Percentiles rank a stretch among this genome's conserved stretches.
These are phyloP conservation scores for Eupithecia subfuscata DNA, from an alignment of 2,888 invertebrate species.

Conservation along the genomic window DNA sequence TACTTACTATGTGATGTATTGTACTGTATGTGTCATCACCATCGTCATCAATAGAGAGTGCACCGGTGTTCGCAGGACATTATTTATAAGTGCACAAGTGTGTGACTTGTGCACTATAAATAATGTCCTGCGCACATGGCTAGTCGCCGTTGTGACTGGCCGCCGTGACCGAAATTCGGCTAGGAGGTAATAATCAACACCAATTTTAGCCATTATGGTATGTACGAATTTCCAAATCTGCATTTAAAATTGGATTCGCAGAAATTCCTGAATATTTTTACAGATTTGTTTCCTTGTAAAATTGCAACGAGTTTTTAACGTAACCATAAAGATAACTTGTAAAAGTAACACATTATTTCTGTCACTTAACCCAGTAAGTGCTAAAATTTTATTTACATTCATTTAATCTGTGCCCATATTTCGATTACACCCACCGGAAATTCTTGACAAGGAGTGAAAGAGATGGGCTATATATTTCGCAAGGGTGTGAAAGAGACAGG, in stretches of 20 bases:
- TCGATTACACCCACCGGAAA: conserved; percentile 61
- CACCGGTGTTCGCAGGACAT: background rate
- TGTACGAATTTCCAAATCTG: background rate
- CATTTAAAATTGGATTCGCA: background rate
- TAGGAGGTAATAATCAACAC: background rate
- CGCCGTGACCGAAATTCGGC: background rate
- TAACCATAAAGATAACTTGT: conserved; percentile 30
- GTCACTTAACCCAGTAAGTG: conserved; percentile 45
- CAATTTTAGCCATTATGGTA: background rate
- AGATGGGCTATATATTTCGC: conserved; percentile 39
- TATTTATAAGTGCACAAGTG: too few relatives aligned
- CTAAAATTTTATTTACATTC: conserved; percentile 41
- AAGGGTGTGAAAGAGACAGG: conserved; percentile 40
- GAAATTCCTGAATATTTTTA: background rate
- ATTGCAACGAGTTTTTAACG: conserved; percentile 9
- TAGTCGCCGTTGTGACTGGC: background rate
- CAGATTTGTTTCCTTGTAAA: conserved; percentile 1
- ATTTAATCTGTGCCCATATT: conserved; percentile 31
- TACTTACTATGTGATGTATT: background rate
- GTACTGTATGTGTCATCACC: background rate
- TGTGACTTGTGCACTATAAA: background rate
- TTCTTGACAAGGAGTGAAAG: conserved; percentile 49
- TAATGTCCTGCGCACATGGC: background rate
- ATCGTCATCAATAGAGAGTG: background rate
- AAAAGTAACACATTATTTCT: conserved; percentile 47